Conservation (phyloP, 2,888 invertebrate species). For the Nineta flava region DNA sequence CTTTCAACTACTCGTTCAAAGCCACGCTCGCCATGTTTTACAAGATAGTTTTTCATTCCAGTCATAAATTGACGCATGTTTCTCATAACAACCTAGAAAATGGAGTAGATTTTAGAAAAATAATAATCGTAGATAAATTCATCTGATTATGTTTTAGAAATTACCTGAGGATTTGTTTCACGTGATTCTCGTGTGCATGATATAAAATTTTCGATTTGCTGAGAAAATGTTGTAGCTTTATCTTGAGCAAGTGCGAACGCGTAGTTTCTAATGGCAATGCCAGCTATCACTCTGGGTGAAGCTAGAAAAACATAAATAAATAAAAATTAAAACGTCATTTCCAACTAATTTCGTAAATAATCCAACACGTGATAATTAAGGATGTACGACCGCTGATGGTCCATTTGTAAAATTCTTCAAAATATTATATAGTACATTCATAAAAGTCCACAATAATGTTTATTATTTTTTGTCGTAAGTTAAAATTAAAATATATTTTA, state of each 20-base stretch:
- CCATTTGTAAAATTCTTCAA: too few relatives aligned
- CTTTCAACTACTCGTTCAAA: conserved; percentile 83
- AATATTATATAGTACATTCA: too few relatives aligned
- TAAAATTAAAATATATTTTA: too few relatives aligned
- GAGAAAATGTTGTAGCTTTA: conserved; percentile 77
- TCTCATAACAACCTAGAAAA: conserved; percentile 56
- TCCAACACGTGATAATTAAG: too few relatives aligned
- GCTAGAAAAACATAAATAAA: conserved; percentile 36
- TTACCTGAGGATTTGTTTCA: conserved; percentile 66
- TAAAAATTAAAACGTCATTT: not conserved
- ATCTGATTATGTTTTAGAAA: not conserved
- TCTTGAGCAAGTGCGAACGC: conserved; percentile 69
- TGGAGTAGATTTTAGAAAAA: not conserved
- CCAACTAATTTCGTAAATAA: too few relatives aligned
- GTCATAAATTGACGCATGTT: conserved; percentile 95
- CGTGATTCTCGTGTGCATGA: conserved; percentile 82
- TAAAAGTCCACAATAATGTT: too few relatives aligned
- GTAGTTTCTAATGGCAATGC: conserved; percentile 59
- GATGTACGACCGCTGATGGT: too few relatives aligned
- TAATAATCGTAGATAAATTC: not conserved
- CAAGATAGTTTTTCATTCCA: conserved; percentile 95
- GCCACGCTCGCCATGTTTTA: conserved; percentile 87
- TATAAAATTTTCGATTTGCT: conserved; percentile 85
- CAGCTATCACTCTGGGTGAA: conserved; percentile 58
- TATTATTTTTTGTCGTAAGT: too few relatives aligned